Evolutionary conservation across 64 coral and sea anemone species (phyloP).

Genomic region (Hydrozoanthus tunicans): DNA sequence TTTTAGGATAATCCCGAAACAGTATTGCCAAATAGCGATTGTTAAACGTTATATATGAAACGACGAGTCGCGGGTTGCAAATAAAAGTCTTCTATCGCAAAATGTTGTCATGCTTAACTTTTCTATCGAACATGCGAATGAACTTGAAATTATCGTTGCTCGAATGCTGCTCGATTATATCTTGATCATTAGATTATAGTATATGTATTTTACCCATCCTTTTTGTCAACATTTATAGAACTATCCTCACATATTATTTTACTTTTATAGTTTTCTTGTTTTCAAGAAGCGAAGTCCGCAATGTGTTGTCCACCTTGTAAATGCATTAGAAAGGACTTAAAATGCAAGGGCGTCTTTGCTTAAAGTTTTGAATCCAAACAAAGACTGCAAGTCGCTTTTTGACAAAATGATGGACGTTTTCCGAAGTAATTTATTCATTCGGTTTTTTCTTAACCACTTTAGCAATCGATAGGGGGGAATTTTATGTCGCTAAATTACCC

Average conservation of each 20-base stretch:
- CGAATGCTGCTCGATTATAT: slow-evolving; percentile 24
- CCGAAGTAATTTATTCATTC: slow-evolving; percentile 56
- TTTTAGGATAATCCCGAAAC: slow-evolving; percentile 2
- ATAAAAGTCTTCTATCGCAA: not conserved
- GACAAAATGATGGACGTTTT: slow-evolving; percentile 59
- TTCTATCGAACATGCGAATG: not conserved
- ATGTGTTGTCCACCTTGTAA: slow-evolving; percentile 30
- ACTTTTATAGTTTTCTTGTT: not conserved
- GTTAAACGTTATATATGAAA: not conserved
- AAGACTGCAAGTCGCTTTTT: slow-evolving; percentile 49
- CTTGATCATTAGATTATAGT: slow-evolving; percentile 54
- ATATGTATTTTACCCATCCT: slow-evolving; percentile 33
- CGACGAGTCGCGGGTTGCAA: not conserved
- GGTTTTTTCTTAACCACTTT: slow-evolving; percentile 50
- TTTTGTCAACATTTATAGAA: slow-evolving; percentile 43
- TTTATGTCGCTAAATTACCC: slow-evolving; percentile 40
- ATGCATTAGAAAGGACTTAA: slow-evolving; percentile 49
- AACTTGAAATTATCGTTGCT: slow-evolving; percentile 35
- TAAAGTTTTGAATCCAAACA: slow-evolving; percentile 54
- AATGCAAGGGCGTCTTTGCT: not conserved
- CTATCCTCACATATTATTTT: slow-evolving; percentile 25
- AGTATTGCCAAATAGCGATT: not conserved
- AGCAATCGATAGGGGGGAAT: slow-evolving; percentile 48
- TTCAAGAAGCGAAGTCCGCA: not conserved
- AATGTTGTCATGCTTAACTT: not conserved